Evolutionary conservation across 2,888 invertebrate genomes (phyloP).

Genomic region (Meloe dianella): DNA sequence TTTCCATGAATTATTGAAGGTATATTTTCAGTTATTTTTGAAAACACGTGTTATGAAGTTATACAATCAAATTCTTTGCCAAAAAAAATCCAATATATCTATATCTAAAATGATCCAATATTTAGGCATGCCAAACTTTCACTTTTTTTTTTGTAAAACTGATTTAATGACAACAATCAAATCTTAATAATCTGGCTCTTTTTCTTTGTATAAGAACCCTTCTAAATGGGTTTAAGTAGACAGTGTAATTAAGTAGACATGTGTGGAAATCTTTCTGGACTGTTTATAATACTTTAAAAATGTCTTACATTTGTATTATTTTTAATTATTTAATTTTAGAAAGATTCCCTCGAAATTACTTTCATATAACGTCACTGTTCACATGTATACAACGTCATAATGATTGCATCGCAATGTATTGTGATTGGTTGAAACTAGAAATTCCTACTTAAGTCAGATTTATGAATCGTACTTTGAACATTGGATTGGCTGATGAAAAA

Average conservation of each 20-base stretch:
- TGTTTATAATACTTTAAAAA: background rate
- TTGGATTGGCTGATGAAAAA: background rate
- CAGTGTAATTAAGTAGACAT: too few relatives aligned
- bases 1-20: constrained; percentile 74
- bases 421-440: background rate
- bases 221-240: too few relatives aligned
- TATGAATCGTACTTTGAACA: background rate
- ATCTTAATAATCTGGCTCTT: too few relatives aligned
- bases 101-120: background rate
- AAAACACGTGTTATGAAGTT: background rate
- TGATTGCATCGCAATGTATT: background rate
- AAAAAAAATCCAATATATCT: too few relatives aligned
- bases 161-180: too few relatives aligned
- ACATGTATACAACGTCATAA: background rate
- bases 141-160: background rate
- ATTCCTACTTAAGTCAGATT: background rate
- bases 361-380: background rate
- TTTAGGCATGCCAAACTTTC: background rate
- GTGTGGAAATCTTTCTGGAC: background rate
- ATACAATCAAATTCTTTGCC: background rate
- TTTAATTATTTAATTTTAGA: background rate
- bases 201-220: too few relatives aligned
- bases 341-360: background rate
- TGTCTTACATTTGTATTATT: too few relatives aligned
- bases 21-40: constrained; percentile 56